Conservation (phyloP, 2,888 invertebrate genomes). For the Mythimna albipuncta region DNA sequence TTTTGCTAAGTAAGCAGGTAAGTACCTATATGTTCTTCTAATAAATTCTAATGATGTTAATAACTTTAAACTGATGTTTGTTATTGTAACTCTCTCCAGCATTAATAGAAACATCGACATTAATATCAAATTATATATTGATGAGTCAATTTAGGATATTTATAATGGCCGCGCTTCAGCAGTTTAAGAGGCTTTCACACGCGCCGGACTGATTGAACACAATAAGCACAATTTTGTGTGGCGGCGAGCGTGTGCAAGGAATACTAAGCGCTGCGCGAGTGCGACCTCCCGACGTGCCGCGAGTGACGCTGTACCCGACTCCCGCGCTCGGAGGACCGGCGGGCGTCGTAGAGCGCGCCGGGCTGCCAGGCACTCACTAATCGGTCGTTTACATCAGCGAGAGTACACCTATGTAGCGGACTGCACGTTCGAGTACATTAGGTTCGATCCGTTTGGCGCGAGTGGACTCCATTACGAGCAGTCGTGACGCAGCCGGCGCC, state of each 20-base stretch:
- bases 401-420: not conserved
- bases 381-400: constrained; percentile 22
- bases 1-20: not conserved
- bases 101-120: constrained; percentile 1
- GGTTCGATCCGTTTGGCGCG: constrained; percentile 25
- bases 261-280: not conserved
- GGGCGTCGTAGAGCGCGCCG: not conserved
- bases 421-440: constrained; percentile 23
- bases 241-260: not conserved
- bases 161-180: constrained; percentile 7
- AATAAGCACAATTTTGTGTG: constrained; percentile 1
- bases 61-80: not conserved
- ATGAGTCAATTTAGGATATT: constrained; percentile 21
- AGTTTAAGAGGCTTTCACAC: constrained; percentile 4
- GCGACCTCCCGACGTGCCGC: not conserved
- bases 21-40: not conserved
- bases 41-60: not conserved
- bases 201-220: not conserved
- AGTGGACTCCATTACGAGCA: constrained; percentile 24
- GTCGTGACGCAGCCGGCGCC: not conserved
- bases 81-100: constrained; percentile 1
- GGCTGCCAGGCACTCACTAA: not conserved
- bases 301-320: not conserved
- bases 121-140: constrained; percentile 24
- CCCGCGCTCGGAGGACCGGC: not conserved